Percentiles rank a stretch among this genome's conserved stretches.
These are phyloP conservation scores for Dicyrtomina minuta DNA, from an alignment of 2,888 invertebrate species.

Conservation along the genomic window DNA sequence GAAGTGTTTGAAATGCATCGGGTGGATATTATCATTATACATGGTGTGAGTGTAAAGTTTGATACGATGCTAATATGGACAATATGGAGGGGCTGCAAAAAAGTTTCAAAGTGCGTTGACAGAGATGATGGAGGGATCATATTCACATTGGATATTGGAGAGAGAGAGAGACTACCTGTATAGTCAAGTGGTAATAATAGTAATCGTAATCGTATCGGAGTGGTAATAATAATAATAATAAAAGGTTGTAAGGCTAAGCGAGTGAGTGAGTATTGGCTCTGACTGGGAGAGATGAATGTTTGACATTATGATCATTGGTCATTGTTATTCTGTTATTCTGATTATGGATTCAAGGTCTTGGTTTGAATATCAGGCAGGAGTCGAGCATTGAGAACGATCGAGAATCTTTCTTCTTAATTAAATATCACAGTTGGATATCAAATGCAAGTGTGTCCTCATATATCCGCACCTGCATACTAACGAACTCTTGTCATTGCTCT, in stretches of 20 bases:
- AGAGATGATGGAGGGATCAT: conserved; percentile 31
- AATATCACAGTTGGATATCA: conserved; percentile 53
- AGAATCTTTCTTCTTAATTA: conserved; percentile 53
- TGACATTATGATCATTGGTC: conserved; percentile 50
- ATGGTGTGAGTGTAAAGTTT: not conserved
- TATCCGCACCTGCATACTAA: conserved; percentile 51
- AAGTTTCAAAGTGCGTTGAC: conserved; percentile 28
- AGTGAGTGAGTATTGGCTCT: conserved; percentile 20
- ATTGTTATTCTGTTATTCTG: conserved; percentile 50
- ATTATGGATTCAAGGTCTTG: conserved; percentile 52
- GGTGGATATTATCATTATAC: too few relatives aligned
- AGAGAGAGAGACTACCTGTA: conserved; percentile 11
- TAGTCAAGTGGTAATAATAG: not conserved
- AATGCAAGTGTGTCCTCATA: conserved; percentile 52
- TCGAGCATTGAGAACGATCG: conserved; percentile 18
- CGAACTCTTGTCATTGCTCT: conserved; percentile 50
- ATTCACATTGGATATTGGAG: conserved; percentile 14
- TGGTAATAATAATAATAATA: conserved; percentile 2
- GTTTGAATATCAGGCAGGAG: conserved; percentile 30
- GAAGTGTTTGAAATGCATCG: too few relatives aligned
- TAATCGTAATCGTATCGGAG: not conserved
- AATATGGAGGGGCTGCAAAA: conserved; percentile 21
- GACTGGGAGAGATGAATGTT: conserved; percentile 40
- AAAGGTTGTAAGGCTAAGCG: not conserved
- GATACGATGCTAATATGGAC: not conserved